Base-by-base conservation (phyloP, 2,113 vertebrate species). In the Thinocorus orbignyianus region DNA sequence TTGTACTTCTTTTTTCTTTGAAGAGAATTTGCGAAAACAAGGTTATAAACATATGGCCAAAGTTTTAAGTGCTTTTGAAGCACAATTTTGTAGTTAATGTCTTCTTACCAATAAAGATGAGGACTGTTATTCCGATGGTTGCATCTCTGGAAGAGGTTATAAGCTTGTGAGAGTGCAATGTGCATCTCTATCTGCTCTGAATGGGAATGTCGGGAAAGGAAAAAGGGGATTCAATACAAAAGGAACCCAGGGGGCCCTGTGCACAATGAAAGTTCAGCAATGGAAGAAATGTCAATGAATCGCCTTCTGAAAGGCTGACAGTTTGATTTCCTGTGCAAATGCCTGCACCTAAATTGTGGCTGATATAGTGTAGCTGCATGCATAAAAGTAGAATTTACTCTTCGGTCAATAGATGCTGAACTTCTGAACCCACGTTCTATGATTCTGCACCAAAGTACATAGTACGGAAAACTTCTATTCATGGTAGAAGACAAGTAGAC, bases 11-110 rank as follows among this genome's bases (percentile, higher is more conserved):
- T 72, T 48, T 79, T 82, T 66, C 22, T 79, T 82, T 44, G 24
- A 81, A 83, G 74, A 85, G 33, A 77, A 42, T 90, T 91, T 77
- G 31, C 72, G 93, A 86, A 84, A 87, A 13, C 26, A 18, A 93
- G 69, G 92, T 60, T 76, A n/a, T 83, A 91, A 97, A 91, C 96
- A 97, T 81, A 91, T 92, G 82, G 80, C 18, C 52, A 2, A 54
- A 55, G 48, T 33, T 18, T 48, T 48, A 82, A 81, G 44, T 95
- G 81, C 52, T 88, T 94, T 78, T 52, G 93, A 70, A 90, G 87
- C 95, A 92, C 16, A 62, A 54, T 96, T 88, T 93, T 91, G 69
- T 30, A 22, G 49, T 30, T 92, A 41, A 80, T 83, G 58, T 41
- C 87, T 72, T 48, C 71, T 95, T 35, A 10, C 62, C 85, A 61